phyloP scores from a whole-genome alignment of 2,797 vertebrate species.

The Hyperoplus immaculatus region DNA sequence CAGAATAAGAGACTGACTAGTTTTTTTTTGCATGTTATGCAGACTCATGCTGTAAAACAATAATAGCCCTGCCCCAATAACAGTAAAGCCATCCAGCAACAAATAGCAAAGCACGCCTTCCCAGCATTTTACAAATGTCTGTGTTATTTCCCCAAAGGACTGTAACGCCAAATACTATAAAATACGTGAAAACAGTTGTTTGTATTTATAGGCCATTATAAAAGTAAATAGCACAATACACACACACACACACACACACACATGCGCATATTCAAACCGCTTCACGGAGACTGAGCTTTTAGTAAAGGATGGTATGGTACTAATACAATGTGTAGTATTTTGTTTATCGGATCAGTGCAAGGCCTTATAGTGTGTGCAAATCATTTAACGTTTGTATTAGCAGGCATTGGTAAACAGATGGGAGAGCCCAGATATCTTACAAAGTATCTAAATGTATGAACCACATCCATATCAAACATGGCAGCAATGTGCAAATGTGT shows the following conservation, averaged over 20 bases:
- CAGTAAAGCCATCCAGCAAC: constrained; percentile 60
- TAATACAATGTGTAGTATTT: too few species aligned
- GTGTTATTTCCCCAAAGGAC: constrained; percentile 73
- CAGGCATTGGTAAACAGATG: background rate
- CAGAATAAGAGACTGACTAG: constrained; percentile 7
- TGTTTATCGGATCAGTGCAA: too few species aligned
- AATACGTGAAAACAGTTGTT: constrained; percentile 80
- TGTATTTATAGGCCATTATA: constrained; percentile 76
- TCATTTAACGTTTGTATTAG: background rate
- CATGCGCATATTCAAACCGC: constrained; percentile 18
- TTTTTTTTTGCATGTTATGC: constrained; percentile 28
- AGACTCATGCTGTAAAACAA: constrained; percentile 46
- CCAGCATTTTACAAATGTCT: constrained; percentile 58
- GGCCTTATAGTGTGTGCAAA: background rate
- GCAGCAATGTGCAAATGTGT: background rate
- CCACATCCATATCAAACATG: background rate
- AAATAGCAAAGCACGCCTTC: constrained; percentile 48
- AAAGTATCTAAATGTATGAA: too few species aligned
- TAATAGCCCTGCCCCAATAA: constrained; percentile 44
- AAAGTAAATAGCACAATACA: constrained; percentile 57
- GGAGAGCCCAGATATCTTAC: background rate
- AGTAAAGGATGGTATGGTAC: too few species aligned
- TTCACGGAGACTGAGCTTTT: background rate
- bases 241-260: constrained; percentile 16
- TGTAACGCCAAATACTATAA: constrained; percentile 73